phyloP scores from a whole-genome alignment of 1,140 invertebrate genomes.

The Brachionus calyciflorus region DNA sequence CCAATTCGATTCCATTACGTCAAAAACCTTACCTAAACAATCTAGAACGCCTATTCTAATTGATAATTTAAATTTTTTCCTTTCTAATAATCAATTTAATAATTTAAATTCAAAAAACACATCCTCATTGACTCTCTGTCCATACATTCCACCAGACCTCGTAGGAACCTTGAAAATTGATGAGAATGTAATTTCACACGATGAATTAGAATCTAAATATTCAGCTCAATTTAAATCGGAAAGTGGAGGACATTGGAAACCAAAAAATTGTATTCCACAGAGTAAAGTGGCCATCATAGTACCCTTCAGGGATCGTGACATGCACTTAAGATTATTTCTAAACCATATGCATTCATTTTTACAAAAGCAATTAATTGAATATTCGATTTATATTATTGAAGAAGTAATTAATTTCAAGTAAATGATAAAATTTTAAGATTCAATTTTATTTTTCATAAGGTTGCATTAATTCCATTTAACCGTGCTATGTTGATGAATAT shows the following conservation, averaged over 20 bases:
- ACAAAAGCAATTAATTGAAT: slow-evolving; percentile 54
- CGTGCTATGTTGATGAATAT: slow-evolving; percentile 86
- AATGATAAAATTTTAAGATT: neutral
- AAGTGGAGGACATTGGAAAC: slow-evolving; percentile 71
- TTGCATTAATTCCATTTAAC: slow-evolving; percentile 73
- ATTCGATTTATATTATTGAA: slow-evolving; percentile 57
- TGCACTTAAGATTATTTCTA: slow-evolving; percentile 56
- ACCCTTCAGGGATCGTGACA: slow-evolving; percentile 59
- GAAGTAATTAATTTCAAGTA: slow-evolving; percentile 51
- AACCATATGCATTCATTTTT: slow-evolving; percentile 56
- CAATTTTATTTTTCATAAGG: slow-evolving; percentile 49
- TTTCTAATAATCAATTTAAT: neutral
- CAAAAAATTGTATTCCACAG: slow-evolving; percentile 70
- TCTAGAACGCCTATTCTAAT: neutral
- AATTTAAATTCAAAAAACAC: neutral
- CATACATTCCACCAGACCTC: neutral
- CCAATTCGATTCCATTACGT: no score
- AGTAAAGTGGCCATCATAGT: slow-evolving; percentile 64
- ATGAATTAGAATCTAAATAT: neutral
- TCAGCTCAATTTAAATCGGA: neutral
- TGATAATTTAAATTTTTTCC: neutral
- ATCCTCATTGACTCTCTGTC: neutral
- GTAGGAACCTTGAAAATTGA: neutral
- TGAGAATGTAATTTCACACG: neutral
- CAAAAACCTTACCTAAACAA: no score